Conservation (phyloP, 2,888 invertebrate genomes). For the Drosophila quinaria region DNA sequence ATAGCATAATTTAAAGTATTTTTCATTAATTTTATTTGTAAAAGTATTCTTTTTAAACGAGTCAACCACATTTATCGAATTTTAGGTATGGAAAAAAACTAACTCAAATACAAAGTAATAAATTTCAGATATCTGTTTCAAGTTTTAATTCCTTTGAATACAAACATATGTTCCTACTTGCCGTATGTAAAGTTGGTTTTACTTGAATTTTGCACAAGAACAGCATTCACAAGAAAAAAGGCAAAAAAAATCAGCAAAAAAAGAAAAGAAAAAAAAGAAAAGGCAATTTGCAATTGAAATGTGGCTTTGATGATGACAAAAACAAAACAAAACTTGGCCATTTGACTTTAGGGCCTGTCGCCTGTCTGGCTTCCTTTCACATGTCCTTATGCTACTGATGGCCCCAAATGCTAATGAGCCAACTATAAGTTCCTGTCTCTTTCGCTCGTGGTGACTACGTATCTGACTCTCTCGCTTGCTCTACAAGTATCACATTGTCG, state of each 20-base stretch:
- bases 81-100: too few relatives aligned
- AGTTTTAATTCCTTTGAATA: background rate
- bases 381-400: slow-evolving; percentile 66
- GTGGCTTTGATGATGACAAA: slow-evolving; percentile 57
- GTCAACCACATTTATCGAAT: too few relatives aligned
- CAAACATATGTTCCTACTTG: slow-evolving; percentile 17
- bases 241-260: too few relatives aligned
- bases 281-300: slow-evolving; percentile 74
- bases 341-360: slow-evolving; percentile 53
- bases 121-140: background rate
- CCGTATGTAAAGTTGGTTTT: slow-evolving; percentile 1
- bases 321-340: slow-evolving; percentile 44
- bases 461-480: slow-evolving; percentile 16
- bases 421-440: slow-evolving; percentile 23
- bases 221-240: background rate
- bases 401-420: slow-evolving; percentile 78
- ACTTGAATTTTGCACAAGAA: background rate
- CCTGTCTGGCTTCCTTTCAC: slow-evolving; percentile 64
- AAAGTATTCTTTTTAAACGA: too few relatives aligned
- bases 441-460: background rate
- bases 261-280: slow-evolving; percentile 1
- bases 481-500: slow-evolving; percentile 52
- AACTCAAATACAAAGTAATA: background rate
- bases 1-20: too few relatives aligned
- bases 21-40: too few relatives aligned